Evolutionary conservation across 2,113 vertebrate species (phyloP).

Genomic region (Notiomystis cincta): DNA sequence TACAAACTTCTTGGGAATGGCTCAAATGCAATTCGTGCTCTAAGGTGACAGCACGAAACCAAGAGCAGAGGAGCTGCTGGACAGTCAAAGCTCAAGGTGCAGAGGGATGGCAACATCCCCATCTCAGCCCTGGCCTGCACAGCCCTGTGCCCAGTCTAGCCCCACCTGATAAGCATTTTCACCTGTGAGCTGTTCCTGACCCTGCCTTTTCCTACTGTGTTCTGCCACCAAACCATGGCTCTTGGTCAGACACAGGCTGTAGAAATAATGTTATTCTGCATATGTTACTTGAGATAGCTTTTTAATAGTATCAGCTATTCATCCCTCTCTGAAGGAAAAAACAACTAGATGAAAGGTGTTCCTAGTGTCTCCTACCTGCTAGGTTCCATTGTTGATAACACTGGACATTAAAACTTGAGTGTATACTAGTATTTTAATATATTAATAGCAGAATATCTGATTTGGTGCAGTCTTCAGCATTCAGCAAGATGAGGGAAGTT

Average conservation of each 20-base stretch:
- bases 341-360: not conserved
- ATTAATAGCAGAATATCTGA: not conserved
- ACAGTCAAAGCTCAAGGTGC: not conserved
- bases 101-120: not conserved
- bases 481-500: not conserved
- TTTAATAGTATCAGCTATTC: not conserved
- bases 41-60: not conserved
- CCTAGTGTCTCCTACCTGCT: not conserved
- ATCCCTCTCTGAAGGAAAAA: not conserved
- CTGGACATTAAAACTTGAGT: not conserved
- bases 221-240: not conserved
- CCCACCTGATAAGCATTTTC: not conserved
- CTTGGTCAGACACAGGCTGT: not conserved
- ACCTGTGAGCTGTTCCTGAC: not conserved
- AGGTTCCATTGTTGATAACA: not conserved
- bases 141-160: not conserved
- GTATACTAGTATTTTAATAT: not conserved
- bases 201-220: not conserved
- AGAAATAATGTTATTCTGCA: not conserved
- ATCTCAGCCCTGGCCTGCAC: not conserved
- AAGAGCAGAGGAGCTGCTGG: not conserved
- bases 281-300: not conserved
- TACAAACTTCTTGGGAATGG: not conserved
- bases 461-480: not conserved
- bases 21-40: not conserved